These are phyloP conservation scores for Bradysia coprophila DNA, from an alignment of 1,140 invertebrate genomes.

Conservation along the genomic window DNA sequence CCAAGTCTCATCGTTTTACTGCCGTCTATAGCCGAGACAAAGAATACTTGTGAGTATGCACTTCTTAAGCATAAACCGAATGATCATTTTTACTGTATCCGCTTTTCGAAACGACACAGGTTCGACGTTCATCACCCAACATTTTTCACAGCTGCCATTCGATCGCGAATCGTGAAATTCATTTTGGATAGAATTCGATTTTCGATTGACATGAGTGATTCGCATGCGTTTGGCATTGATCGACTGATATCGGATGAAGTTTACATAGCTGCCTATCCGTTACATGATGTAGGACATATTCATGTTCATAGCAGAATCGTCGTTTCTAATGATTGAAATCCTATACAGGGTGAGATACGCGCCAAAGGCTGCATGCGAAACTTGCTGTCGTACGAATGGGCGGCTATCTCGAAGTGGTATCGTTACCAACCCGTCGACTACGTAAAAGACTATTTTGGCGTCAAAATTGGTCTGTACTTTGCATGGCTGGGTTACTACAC, in stretches of 20 bases:
- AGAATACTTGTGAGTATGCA: slow-evolving; percentile 58
- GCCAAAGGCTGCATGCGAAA: slow-evolving; percentile 49
- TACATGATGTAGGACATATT: slow-evolving; percentile 81
- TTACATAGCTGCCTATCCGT: slow-evolving; percentile 72
- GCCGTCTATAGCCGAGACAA: slow-evolving; percentile 74
- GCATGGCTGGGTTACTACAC: slow-evolving; percentile 97
- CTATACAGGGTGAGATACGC: slow-evolving; percentile 46
- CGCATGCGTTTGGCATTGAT: slow-evolving; percentile 69
- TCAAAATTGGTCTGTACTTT: slow-evolving; percentile 88
- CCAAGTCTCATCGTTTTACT: slow-evolving; percentile 50
- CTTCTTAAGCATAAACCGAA: no score
- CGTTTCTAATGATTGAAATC: not conserved
- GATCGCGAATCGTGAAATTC: slow-evolving; percentile 79
- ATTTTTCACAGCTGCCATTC: slow-evolving; percentile 72
- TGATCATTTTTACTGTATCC: no score
- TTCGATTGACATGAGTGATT: slow-evolving; percentile 35
- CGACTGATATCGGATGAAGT: slow-evolving; percentile 55
- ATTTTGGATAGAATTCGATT: slow-evolving; percentile 78
- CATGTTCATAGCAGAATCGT: no score
- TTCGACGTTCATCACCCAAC: slow-evolving; percentile 63
- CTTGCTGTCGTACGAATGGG: slow-evolving; percentile 72
- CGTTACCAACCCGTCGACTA: slow-evolving; percentile 80
- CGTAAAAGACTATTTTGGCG: slow-evolving; percentile 80
- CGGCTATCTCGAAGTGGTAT: slow-evolving; percentile 55
- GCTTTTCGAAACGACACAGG: slow-evolving; percentile 27